Conservation (phyloP, 1,140 invertebrate species). For the Lethrus apterus region DNA sequence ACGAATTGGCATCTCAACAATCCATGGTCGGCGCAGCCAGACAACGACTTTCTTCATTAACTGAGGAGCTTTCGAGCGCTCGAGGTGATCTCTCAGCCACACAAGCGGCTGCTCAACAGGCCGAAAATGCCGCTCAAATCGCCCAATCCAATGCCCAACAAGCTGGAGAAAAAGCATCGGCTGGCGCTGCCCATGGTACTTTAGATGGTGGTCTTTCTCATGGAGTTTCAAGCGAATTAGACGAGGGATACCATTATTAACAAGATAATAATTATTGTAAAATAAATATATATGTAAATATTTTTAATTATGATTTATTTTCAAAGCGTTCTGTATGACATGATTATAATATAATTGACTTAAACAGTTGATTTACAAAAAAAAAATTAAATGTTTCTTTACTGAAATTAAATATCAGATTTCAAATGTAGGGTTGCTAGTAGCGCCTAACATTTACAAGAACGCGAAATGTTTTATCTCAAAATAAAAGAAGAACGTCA, state of each 20-base stretch:
- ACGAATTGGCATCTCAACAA: slow-evolving; percentile 9
- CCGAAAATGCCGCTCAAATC: slow-evolving; percentile 10
- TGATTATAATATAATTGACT: too few species aligned
- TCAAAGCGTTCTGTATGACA: too few species aligned
- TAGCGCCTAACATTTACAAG: too few species aligned
- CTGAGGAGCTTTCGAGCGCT: neutral
- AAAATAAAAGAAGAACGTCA: too few species aligned
- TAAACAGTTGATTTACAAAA: too few species aligned
- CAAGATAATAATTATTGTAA: too few species aligned
- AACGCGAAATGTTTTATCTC: too few species aligned
- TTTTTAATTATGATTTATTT: too few species aligned
- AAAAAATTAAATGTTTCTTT: too few species aligned
- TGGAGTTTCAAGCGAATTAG: slow-evolving; percentile 1
- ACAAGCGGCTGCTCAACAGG: slow-evolving; percentile 10
- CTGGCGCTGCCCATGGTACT: slow-evolving; percentile 6
- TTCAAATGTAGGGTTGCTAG: too few species aligned
- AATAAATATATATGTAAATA: too few species aligned
- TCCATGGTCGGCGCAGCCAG: slow-evolving; percentile 11
- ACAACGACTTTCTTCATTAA: slow-evolving; percentile 11
- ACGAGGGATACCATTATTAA: slow-evolving; percentile 11
- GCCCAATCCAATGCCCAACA: slow-evolving; percentile 10
- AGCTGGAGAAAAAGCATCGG: slow-evolving; percentile 5
- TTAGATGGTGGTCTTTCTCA: slow-evolving; percentile 3
- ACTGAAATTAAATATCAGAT: too few species aligned
- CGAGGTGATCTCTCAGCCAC: slow-evolving; percentile 9